Conservation (phyloP, 2,113 vertebrate genomes). For the Cisticola juncidis region DNA sequence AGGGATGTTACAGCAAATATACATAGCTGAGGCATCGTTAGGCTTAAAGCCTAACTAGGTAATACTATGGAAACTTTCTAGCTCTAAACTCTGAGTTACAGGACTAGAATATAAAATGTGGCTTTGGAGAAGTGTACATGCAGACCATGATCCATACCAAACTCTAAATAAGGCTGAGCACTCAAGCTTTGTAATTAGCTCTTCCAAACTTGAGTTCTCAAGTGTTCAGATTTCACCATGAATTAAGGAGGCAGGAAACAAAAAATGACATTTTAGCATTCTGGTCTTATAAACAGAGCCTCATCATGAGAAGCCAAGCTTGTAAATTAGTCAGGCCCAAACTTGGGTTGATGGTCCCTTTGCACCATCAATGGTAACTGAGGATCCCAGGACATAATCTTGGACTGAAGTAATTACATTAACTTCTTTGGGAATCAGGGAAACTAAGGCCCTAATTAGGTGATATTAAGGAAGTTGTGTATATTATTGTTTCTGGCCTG, state of each 20-base stretch:
- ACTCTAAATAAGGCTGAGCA: background rate
- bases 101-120: background rate
- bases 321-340: background rate
- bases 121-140: background rate
- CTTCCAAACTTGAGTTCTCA: background rate
- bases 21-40: background rate
- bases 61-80: background rate
- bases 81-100: background rate
- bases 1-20: background rate
- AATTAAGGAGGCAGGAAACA: background rate
- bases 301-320: background rate
- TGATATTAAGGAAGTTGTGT: background rate
- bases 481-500: background rate
- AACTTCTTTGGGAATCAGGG: background rate
- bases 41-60: background rate
- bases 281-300: background rate
- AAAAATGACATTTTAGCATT: background rate
- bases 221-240: background rate
- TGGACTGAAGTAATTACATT: background rate
- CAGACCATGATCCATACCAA: background rate
- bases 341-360: background rate
- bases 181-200: background rate
- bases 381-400: background rate
- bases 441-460: background rate
- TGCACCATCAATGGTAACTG: background rate